Evolutionary conservation across 2,113 vertebrate species (phyloP), one percentile per base, ranked within the genome.

Genomic region (Aegithalos caudatus): DNA sequence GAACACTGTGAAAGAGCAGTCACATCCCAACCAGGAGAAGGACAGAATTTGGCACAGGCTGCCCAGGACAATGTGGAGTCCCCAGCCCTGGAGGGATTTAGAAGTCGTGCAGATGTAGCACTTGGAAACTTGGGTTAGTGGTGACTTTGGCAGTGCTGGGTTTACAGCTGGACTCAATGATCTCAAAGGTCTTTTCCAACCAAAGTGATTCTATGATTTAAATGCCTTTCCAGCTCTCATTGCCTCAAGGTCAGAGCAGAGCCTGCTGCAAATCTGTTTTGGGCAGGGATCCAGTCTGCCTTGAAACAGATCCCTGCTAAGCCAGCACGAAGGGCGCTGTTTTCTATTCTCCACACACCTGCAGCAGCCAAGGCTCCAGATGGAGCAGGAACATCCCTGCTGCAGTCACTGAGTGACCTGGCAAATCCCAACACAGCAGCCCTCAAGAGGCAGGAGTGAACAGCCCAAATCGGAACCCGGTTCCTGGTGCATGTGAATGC

Each of bases 211-310:
- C 27, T 33, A 13, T 40, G 22, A 83, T 70, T 85, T 83, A 65
- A 93, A 83, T 54, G 64, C 42, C 54, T 90, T 95, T 80, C 58
- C 62, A 80, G 70, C 37, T 94, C 90, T 90, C 51, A 37, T 3
- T 64, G 42, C 69, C 87, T 71, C 85, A 95, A 93, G 94, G 70
- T 90, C 81, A 94, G 58, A 88, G 58, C 66, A 57, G n/a, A 93
- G 74, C 74, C 62, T 90, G 81, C 62, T 90, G 79, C 78, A 85
- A 76, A 76, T 65, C 78, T 61, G 37, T 19, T 92, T 62, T 31
- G 71, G 96, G 88, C 88, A 93, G 38, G 40, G 38, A 90, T 92
- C 64, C 92, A 90, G 79, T 6, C 54, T 66, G 74, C 38, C 64
- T 70, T 57, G 45, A 61, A 88, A 91, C 15, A 66, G 45, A 82